Evolutionary conservation across 2,888 invertebrate species (phyloP).

Genomic region (Leptura quadrifasciata): DNA sequence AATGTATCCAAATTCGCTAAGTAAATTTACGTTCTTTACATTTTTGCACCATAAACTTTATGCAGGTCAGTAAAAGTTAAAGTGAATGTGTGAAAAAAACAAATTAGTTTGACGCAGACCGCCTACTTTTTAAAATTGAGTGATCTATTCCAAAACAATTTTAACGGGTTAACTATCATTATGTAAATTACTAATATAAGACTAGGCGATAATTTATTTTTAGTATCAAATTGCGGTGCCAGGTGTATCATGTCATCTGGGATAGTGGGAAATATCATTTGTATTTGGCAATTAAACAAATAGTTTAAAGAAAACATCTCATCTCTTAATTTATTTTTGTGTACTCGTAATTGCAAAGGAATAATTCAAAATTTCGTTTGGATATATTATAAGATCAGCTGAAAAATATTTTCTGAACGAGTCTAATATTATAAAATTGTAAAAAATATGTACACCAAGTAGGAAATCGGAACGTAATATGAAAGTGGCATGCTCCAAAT

Average conservation of each 20-base stretch:
- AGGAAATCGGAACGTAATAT: too few species aligned
- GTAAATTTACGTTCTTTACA: neutral
- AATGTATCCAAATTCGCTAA: neutral
- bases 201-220: neutral
- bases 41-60: neutral
- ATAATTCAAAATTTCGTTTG: too few species aligned
- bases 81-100: neutral
- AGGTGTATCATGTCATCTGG: neutral
- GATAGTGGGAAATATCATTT: neutral
- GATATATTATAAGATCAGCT: too few species aligned
- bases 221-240: neutral
- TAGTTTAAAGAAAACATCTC: neutral
- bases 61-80: neutral
- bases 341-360: too few species aligned
- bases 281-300: neutral
- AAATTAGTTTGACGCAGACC: conserved; percentile 1
- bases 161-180: neutral
- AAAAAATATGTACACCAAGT: too few species aligned
- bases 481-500: too few species aligned
- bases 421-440: too few species aligned
- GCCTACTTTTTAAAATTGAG: conserved; percentile 1
- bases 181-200: neutral
- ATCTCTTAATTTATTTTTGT: too few species aligned
- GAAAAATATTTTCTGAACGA: too few species aligned
- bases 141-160: conserved; percentile 1